Evolutionary conservation across 1,140 invertebrate genomes (phyloP).

Genomic region (Trachymyrmex cornetzi): DNA sequence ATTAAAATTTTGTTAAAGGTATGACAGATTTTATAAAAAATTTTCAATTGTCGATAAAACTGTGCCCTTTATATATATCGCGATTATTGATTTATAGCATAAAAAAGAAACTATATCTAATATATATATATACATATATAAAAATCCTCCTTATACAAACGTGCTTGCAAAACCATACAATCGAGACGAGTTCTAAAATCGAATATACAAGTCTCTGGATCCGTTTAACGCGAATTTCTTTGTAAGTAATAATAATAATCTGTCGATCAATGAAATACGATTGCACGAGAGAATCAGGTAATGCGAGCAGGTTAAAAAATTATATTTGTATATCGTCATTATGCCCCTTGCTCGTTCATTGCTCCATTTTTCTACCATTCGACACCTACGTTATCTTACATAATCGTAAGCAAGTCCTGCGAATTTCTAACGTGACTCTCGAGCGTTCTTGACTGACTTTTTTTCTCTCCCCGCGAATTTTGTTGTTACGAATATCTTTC

Average conservation of each 20-base stretch:
- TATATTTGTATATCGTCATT: slow-evolving; percentile 68
- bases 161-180: slow-evolving; percentile 14
- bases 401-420: slow-evolving; percentile 1
- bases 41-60: slow-evolving; percentile 1
- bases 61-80: slow-evolving; percentile 17
- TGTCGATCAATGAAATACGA: slow-evolving; percentile 66
- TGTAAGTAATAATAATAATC: slow-evolving; percentile 33
- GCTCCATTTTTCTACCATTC: neutral
- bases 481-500: slow-evolving; percentile 19
- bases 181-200: slow-evolving; percentile 43
- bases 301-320: slow-evolving; percentile 76
- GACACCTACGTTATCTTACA: neutral
- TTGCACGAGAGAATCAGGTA: slow-evolving; percentile 76
- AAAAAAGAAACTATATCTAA: slow-evolving; percentile 36
- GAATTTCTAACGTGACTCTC: slow-evolving; percentile 26
- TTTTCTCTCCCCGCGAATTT: slow-evolving; percentile 25
- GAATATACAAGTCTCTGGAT: slow-evolving; percentile 69
- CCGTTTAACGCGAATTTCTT: slow-evolving; percentile 15
- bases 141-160: neutral
- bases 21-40: slow-evolving; percentile 7
- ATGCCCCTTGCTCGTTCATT: slow-evolving; percentile 46
- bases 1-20: neutral
- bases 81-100: slow-evolving; percentile 2
- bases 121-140: slow-evolving; percentile 17
- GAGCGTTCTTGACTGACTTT: neutral